These are phyloP conservation scores for Gobionotothen gibberifrons DNA, from an alignment of 2,797 vertebrate species.

Conservation along the genomic window DNA sequence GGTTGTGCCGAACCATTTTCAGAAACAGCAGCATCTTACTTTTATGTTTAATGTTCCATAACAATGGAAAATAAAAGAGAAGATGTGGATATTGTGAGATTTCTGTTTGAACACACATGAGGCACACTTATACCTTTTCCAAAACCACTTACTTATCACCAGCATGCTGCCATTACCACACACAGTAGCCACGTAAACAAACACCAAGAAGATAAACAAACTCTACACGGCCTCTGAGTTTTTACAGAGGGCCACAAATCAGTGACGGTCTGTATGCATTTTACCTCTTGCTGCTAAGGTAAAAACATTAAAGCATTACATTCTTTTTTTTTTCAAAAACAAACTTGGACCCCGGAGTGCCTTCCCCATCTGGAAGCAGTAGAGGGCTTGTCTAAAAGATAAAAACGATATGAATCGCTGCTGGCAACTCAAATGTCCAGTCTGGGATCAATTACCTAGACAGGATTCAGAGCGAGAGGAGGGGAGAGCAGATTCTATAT, in stretches of 20 bases:
- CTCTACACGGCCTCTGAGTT: constrained; percentile 39
- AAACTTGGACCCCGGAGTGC: constrained; percentile 80
- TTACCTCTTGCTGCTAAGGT: constrained; percentile 57
- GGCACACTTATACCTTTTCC: constrained; percentile 23
- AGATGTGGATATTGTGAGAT: neutral
- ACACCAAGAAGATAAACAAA: constrained; percentile 46
- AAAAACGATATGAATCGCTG: constrained; percentile 86
- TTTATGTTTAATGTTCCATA: neutral
- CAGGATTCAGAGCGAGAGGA: constrained; percentile 68
- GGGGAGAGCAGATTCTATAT: constrained; percentile 57
- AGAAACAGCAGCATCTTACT: neutral
- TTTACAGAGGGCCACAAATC: constrained; percentile 29
- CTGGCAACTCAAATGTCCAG: constrained; percentile 85
- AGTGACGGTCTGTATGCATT: constrained; percentile 14
- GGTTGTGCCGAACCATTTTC: neutral
- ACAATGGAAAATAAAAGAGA: constrained; percentile 1
- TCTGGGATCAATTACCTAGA: constrained; percentile 88
- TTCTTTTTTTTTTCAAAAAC: constrained; percentile 72
- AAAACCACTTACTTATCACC: constrained; percentile 40
- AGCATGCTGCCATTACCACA: constrained; percentile 53
- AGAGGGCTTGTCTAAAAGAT: constrained; percentile 85
- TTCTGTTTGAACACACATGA: neutral
- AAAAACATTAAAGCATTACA: constrained; percentile 83
- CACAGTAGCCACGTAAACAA: constrained; percentile 64
- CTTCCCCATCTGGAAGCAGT: constrained; percentile 86